phyloP scores from a whole-genome alignment of 2,888 invertebrate genomes.

The Mellilla xanthometata region DNA sequence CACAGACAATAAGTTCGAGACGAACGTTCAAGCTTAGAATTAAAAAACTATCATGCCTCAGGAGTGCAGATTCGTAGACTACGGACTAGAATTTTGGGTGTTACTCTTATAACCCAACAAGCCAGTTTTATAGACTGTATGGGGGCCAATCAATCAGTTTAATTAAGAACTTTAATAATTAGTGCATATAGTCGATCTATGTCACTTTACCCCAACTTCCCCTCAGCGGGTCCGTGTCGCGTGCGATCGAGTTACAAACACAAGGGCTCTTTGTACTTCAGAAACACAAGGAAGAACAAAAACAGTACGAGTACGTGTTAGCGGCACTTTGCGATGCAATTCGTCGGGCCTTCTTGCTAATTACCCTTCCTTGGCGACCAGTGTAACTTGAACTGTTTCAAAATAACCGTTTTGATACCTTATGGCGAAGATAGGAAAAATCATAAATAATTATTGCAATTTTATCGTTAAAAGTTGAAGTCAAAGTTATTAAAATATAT shows the following conservation, averaged over 20 bases:
- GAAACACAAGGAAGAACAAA: constrained; percentile 53
- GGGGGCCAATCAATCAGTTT: background rate
- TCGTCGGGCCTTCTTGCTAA: constrained; percentile 60
- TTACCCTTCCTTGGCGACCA: constrained; percentile 51
- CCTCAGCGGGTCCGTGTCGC: constrained; percentile 60
- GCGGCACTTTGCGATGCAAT: constrained; percentile 73
- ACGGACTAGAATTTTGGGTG: no score
- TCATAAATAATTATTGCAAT: no score
- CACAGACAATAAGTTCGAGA: no score
- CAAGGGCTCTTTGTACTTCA: constrained; percentile 40
- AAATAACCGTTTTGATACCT: no score
- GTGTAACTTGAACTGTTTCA: constrained; percentile 11
- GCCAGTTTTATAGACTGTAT: no score
- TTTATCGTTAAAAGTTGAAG: no score
- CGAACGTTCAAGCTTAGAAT: no score
- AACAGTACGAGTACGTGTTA: constrained; percentile 58
- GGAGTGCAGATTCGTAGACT: no score
- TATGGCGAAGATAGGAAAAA: no score
- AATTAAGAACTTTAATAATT: background rate
- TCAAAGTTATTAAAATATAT: no score
- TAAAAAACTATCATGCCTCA: no score
- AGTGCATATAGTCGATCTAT: background rate
- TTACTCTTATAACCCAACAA: no score
- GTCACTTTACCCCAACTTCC: constrained; percentile 37
- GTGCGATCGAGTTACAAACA: constrained; percentile 70